Base-by-base conservation (phyloP, 2,888 invertebrate species). In the Scaptodrosophila latifasciaeformis region DNA sequence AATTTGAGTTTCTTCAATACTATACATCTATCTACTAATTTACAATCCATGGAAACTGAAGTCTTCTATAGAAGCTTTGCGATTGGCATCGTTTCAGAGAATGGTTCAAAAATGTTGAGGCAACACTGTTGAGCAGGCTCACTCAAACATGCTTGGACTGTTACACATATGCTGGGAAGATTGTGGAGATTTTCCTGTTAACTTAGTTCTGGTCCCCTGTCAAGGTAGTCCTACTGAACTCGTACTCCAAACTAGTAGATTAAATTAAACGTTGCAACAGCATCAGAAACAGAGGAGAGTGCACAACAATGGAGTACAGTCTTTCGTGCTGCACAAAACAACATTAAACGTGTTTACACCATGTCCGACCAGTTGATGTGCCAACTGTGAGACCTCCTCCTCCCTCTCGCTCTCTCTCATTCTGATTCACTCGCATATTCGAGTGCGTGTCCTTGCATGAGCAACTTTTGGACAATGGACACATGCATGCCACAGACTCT, bases 271-370 rank as follows among this genome's bases (percentile, higher is more conserved):
- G 78, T 60, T 67, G 59, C 54, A 67, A 69, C 70, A 54, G 56
- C 61, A 56, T 48, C 56, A 61, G 44, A 49, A 29, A 2, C 37
- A 24, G 37, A 24, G 27, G 39, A n/a, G n/a, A n/a, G n/a, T n/a
- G n/a, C n/a, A n/a, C 59, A 49, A 54, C 60, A 61, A 57, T 27
- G 55, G 39, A n/a, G 5, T 1, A 13, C 34, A 34, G 15, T 15
- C 12, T 34, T n/a, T n/a, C n/a, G n/a, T 10, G 34, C 6, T 15
- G 15, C 12, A 10, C 12, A 34, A 69, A 72, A 70, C 77, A 79
- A 70, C 78, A 74, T 80, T 70, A 65, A 74, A 77, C 75, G 75
- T 74, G 80, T 76, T 74, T 80, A 80, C 80, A 74, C 70, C 74
- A 77, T 74, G 78, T 80, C 75, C 62, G 62, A 74, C 75, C 80